Base-by-base conservation (phyloP, 2,888 invertebrate species). In the Cerastis rubricosa region DNA sequence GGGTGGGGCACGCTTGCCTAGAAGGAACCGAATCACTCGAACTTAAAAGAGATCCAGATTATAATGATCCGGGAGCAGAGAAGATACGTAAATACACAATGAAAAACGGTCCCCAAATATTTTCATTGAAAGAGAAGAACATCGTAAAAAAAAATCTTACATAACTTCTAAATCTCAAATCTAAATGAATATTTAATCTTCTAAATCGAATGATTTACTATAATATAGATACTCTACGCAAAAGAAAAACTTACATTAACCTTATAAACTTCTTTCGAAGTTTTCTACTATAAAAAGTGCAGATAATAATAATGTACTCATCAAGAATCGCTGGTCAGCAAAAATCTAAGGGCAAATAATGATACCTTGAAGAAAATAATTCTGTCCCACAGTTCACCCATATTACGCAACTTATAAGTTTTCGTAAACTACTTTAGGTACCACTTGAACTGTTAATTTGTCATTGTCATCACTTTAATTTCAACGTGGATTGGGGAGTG, bases 381-480 rank as follows among this genome's bases (percentile, higher is more conserved):
- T 54, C 49, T 35, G 25, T 12, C 25, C 17, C 12, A 35, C 51
- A 43, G 51, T 65, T 35, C 4, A 57, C 22, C 22, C 25, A 14
- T 73, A 45, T 74, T 74, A 81, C 65, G 64, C 68, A 83, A 77
- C 29, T 73, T 35, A 49, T 40, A 71, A 85, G 85, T 85, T 82
- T 83, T 82, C 69, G n/a, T 69, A 72, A 83, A 85, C 83, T 85
- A 82, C 71, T 85, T 83, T 68, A 81, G 51, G 35, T 85, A 69
- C 14, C 85, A 77, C 82, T 82, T 78, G 74, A 82, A 82, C 83
- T 63, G 83, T 85, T 85, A 85, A 83, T 83, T 83, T 83, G 85
- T 83, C 83, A 83, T 74, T 83, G 83, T 83, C 83, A 82, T 85
- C 83, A 78, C 83, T 82, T 74, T 82, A 72, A 83, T 83, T 83